A percentile compares a stretch with the other conserved stretches of the same genome.
These are phyloP conservation scores for Apis laboriosa DNA, from an alignment of 1,140 invertebrate genomes.

Conservation along the genomic window DNA sequence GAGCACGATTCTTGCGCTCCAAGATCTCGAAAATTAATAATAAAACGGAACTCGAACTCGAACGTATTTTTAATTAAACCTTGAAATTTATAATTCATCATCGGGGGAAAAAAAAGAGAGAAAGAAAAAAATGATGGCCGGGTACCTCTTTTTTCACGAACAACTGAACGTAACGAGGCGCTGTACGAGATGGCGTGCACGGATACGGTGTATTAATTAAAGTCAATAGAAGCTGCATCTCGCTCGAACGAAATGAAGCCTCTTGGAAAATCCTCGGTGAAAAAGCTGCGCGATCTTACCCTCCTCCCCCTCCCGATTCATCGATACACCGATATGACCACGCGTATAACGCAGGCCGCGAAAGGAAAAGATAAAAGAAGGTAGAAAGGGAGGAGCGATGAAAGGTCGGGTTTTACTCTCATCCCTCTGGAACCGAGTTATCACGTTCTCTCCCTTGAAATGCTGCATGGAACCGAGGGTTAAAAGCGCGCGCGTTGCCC, in stretches of 20 bases:
- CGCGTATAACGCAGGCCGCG: neutral
- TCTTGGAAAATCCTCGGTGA: neutral
- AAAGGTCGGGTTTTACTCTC: neutral
- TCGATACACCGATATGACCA: neutral
- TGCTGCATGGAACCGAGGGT: neutral
- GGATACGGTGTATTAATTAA: slow-evolving; percentile 16
- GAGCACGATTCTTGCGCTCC: neutral
- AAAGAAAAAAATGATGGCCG: too few species aligned
- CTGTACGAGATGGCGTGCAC: neutral
- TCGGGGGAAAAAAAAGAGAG: neutral
- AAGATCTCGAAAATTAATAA: too few species aligned
- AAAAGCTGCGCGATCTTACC: slow-evolving; percentile 10
- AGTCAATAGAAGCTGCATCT: slow-evolving; percentile 30
- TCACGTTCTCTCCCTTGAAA: slow-evolving; percentile 2
- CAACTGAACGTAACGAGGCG: too few species aligned
- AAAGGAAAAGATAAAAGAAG: slow-evolving; percentile 16
- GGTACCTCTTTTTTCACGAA: too few species aligned
- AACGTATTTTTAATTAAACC: too few species aligned
- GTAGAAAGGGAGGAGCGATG: neutral
- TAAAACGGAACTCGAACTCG: neutral
- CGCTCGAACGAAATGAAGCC: slow-evolving; percentile 1
- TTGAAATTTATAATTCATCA: neutral
- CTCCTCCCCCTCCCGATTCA: neutral
- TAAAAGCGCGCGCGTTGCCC: neutral
- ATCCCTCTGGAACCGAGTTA: slow-evolving; percentile 21